phyloP scores from a whole-genome alignment of 2,113 vertebrate genomes.

The Pardalotus punctatus region DNA sequence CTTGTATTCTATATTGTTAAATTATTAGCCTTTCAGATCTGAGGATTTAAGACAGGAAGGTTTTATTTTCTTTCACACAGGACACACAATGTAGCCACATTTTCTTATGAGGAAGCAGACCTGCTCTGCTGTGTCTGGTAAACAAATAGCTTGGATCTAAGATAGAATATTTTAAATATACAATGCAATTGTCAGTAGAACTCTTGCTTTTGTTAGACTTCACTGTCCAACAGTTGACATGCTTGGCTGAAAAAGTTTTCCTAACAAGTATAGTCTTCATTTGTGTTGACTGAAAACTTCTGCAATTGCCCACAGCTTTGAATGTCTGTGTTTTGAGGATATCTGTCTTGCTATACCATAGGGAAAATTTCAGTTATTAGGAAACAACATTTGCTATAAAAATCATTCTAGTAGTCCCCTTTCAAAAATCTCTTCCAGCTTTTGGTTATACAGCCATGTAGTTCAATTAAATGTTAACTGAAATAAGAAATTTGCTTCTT shows the following conservation, averaged over 20 bases:
- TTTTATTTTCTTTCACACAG: background rate
- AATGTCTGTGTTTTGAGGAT: background rate
- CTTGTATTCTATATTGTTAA: background rate
- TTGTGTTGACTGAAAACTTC: background rate
- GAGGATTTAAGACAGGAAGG: background rate
- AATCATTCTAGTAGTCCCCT: background rate
- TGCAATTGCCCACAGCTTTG: background rate
- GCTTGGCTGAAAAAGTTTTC: background rate
- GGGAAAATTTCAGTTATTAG: background rate
- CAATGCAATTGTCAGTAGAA: background rate
- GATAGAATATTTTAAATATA: background rate
- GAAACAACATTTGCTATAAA: background rate
- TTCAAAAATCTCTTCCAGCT: background rate
- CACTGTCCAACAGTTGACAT: background rate
- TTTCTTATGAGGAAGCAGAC: background rate
- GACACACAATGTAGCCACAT: fast-evolving
- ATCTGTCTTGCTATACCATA: background rate
- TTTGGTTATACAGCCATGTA: background rate
- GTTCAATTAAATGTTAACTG: background rate
- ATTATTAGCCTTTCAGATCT: background rate
- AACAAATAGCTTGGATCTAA: background rate
- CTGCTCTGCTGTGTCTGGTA: background rate
- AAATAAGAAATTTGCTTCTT: background rate
- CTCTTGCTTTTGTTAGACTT: background rate
- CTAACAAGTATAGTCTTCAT: background rate